Conservation (phyloP, 2,888 invertebrate species). For the Ganaspis brasiliensis region DNA sequence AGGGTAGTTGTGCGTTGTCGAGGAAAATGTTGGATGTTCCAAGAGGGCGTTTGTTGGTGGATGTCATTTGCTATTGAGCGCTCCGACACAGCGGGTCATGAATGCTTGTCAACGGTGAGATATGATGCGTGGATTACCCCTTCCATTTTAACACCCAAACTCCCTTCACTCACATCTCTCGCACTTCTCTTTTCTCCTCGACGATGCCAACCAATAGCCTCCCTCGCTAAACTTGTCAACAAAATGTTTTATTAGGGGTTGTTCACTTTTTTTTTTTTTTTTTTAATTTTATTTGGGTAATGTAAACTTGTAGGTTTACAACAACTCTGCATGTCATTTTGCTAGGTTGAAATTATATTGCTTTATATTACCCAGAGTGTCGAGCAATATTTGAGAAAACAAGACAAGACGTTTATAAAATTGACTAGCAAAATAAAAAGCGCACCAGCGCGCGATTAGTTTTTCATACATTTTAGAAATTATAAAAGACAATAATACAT, state of each 20-base stretch:
- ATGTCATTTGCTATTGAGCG: constrained; percentile 74
- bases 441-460: too few relatives aligned
- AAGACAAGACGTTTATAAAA: too few relatives aligned
- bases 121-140: constrained; percentile 75
- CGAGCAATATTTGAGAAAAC: too few relatives aligned
- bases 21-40: background rate
- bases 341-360: too few relatives aligned
- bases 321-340: too few relatives aligned
- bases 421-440: too few relatives aligned
- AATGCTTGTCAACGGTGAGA: constrained; percentile 77
- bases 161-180: background rate
- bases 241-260: constrained; percentile 13
- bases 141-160: constrained; percentile 41
- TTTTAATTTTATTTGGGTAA: background rate
- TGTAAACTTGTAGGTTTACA: too few relatives aligned
- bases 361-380: too few relatives aligned
- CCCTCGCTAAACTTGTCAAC: constrained; percentile 25
- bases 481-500: too few relatives aligned
- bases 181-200: background rate
- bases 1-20: constrained; percentile 12
- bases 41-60: constrained; percentile 67
- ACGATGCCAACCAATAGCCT: background rate
- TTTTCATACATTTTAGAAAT: too few relatives aligned
- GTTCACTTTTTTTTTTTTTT: background rate
- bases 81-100: constrained; percentile 70